phyloP scores from a whole-genome alignment of 2,113 vertebrate genomes.

The Labeo catla region DNA sequence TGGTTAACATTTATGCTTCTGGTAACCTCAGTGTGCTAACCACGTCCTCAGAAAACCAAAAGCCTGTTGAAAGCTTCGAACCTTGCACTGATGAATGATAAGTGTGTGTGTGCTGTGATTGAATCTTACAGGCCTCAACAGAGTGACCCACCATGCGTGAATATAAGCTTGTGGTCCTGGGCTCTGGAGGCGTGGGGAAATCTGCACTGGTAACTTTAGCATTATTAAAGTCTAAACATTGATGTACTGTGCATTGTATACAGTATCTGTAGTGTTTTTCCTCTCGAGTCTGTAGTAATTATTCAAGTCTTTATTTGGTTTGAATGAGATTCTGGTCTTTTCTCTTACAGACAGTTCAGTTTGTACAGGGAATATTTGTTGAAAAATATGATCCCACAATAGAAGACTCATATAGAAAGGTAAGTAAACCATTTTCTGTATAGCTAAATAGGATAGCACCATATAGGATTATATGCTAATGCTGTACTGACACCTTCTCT shows the following conservation, averaged over 20 bases:
- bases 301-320: background rate
- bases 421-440: slow-evolving; percentile 61
- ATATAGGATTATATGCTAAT: background rate
- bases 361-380: slow-evolving; percentile 99
- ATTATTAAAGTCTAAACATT: background rate
- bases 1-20: background rate
- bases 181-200: slow-evolving; percentile 98
- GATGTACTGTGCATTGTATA: background rate
- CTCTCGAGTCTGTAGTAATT: background rate
- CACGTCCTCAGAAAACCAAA: background rate
- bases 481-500: background rate
- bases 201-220: slow-evolving; percentile 92
- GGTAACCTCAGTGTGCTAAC: background rate
- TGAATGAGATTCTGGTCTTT: background rate
- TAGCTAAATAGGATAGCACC: background rate
- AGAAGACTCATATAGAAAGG: slow-evolving; percentile 99
- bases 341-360: slow-evolving; percentile 91
- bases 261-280: background rate
- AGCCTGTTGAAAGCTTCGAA: background rate
- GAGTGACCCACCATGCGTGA: slow-evolving; percentile 91
- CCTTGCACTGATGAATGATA: slow-evolving; percentile 3
- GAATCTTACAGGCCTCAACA: slow-evolving; percentile 69
- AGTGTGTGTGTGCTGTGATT: background rate
- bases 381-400: slow-evolving; percentile 99
- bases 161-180: slow-evolving; percentile 99